These are phyloP conservation scores for Cyclophora albipunctata DNA, from an alignment of 2,888 invertebrate genomes.

Conservation along the genomic window DNA sequence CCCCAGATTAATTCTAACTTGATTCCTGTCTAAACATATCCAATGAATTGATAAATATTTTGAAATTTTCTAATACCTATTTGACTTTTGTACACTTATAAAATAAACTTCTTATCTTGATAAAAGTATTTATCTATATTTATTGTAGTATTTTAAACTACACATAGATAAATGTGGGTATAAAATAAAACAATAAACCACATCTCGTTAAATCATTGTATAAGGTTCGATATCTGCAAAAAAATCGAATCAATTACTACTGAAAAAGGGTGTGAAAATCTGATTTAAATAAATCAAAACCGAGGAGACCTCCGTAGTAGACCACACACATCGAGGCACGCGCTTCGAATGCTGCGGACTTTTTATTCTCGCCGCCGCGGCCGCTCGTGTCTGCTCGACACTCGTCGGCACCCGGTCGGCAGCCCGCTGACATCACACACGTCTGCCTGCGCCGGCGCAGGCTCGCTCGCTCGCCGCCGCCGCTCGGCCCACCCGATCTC, in stretches of 20 bases:
- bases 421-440: conserved; percentile 54
- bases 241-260: conserved; percentile 31
- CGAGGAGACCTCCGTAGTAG: conserved; percentile 71
- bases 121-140: too few species aligned
- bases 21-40: too few species aligned
- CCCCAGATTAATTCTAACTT: not conserved
- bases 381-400: conserved; percentile 55
- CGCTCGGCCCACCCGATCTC: conserved; percentile 36
- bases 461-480: conserved; percentile 1
- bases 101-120: too few species aligned
- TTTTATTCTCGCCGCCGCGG: conserved; percentile 58
- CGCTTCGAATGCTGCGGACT: conserved; percentile 78
- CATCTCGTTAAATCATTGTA: too few species aligned
- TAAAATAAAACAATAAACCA: too few species aligned
- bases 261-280: conserved; percentile 61
- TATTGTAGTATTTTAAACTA: too few species aligned
- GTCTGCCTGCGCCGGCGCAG: conserved; percentile 43
- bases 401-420: conserved; percentile 60
- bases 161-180: too few species aligned
- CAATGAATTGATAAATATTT: too few species aligned
- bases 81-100: too few species aligned
- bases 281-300: conserved; percentile 66
- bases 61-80: too few species aligned
- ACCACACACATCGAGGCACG: conserved; percentile 86
- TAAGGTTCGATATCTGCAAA: not conserved